Conservation (phyloP, 37 sponge, comb jelly and placozoan species). For the Bolinopsis microptera region DNA sequence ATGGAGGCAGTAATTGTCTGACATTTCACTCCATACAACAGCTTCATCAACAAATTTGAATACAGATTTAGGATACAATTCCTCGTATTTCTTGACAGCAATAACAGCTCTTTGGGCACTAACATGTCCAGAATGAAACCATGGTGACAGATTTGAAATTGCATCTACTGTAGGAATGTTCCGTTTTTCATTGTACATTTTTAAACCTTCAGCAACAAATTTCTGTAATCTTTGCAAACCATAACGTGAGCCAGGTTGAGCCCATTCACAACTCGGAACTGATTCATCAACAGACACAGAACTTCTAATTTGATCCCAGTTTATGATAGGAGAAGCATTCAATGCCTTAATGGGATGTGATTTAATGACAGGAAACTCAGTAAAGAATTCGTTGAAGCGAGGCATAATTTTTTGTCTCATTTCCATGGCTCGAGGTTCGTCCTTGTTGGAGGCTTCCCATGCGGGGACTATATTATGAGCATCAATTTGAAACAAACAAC, state of each 20-base stretch:
- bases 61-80: background rate
- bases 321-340: background rate
- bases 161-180: constrained; percentile 68
- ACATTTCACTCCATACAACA: constrained; percentile 68
- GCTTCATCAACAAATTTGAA: constrained; percentile 70
- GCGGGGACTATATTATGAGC: constrained; percentile 50
- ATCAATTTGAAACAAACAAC: constrained; percentile 7
- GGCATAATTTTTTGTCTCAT: constrained; percentile 4
- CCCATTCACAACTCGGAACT: constrained; percentile 42
- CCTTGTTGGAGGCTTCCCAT: background rate
- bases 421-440: background rate
- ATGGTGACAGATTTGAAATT: constrained; percentile 66
- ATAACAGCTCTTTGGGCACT: constrained; percentile 65
- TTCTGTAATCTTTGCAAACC: constrained; percentile 65
- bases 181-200: constrained; percentile 39
- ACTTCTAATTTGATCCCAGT: constrained; percentile 36
- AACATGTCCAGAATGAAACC: constrained; percentile 68
- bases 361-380: background rate
- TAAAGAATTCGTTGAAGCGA: background rate
- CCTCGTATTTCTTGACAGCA: constrained; percentile 10
- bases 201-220: background rate
- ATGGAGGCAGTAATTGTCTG: constrained; percentile 72
- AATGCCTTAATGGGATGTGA: background rate
- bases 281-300: constrained; percentile 44
- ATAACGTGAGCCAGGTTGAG: constrained; percentile 14